Evolutionary conservation across 2,888 invertebrate genomes (phyloP).

Genomic region (Caenorhabditis virilis): DNA sequence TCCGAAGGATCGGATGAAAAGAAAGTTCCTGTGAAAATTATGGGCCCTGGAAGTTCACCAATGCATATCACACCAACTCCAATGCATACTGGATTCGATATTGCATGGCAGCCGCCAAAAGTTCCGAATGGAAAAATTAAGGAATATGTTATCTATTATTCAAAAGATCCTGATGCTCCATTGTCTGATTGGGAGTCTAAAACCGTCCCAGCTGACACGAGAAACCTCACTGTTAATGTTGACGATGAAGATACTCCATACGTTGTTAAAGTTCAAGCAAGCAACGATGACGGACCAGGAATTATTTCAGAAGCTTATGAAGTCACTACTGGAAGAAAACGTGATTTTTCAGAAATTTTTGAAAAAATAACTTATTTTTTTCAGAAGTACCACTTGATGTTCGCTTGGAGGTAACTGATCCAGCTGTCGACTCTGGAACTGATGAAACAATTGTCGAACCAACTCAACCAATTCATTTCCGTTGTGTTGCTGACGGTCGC

Average conservation of each 20-base stretch:
- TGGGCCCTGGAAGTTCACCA: slow-evolving; percentile 63
- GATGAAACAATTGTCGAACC: slow-evolving; percentile 63
- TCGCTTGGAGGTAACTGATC: slow-evolving; percentile 59
- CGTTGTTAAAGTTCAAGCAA: slow-evolving; percentile 56
- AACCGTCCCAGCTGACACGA: slow-evolving; percentile 55
- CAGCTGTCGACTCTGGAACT: slow-evolving; percentile 34
- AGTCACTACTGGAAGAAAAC: slow-evolving; percentile 66
- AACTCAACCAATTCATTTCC: slow-evolving; percentile 62
- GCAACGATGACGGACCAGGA: slow-evolving; percentile 65
- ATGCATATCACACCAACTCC: slow-evolving; percentile 58
- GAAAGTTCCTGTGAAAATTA: slow-evolving; percentile 59
- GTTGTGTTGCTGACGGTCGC: slow-evolving; percentile 66
- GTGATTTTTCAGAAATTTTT: no score
- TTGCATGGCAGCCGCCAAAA: slow-evolving; percentile 63
- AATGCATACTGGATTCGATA: slow-evolving; percentile 65
- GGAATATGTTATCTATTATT: slow-evolving; percentile 65
- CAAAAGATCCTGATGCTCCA: slow-evolving; percentile 62
- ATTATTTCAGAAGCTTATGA: slow-evolving; percentile 66
- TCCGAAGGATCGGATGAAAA: slow-evolving; percentile 60
- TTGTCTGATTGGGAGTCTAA: slow-evolving; percentile 60
- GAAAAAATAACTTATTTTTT: slow-evolving; percentile 23
- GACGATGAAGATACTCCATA: slow-evolving; percentile 66
- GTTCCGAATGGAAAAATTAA: slow-evolving; percentile 62
- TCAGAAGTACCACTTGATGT: slow-evolving; percentile 64
- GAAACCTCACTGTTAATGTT: slow-evolving; percentile 46